Conservation (phyloP, 2,888 invertebrate genomes). For the Drosophila affinis region DNA sequence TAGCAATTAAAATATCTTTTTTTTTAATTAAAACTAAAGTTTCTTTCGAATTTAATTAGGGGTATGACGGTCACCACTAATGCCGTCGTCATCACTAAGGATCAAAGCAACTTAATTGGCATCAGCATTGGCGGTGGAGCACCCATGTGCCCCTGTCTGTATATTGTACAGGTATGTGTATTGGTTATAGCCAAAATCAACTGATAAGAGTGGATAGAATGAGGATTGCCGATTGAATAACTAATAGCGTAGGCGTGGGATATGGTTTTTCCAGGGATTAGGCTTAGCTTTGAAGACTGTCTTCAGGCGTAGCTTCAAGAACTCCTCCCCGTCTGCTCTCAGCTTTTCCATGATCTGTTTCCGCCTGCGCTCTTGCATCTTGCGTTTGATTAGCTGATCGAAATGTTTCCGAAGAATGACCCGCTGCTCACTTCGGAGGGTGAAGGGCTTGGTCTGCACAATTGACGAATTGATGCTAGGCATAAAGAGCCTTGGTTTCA, state of each 20-base stretch:
- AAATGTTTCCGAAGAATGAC: constrained; percentile 41
- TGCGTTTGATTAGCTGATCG: constrained; percentile 19
- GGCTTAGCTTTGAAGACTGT: constrained; percentile 64
- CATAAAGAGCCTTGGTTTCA: constrained; percentile 53
- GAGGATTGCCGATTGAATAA: background rate
- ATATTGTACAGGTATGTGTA: constrained; percentile 94
- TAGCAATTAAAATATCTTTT: background rate
- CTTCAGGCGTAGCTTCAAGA: constrained; percentile 26
- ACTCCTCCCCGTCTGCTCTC: constrained; percentile 24
- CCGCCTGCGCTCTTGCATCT: constrained; percentile 24
- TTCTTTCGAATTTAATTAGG: constrained; percentile 85
- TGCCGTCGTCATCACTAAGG: constrained; percentile 94
- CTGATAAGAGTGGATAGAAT: constrained; percentile 5
- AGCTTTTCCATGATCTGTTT: constrained; percentile 10
- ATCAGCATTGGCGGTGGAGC: constrained; percentile 99
- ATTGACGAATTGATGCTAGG: constrained; percentile 44
- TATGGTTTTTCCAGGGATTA: constrained; percentile 42
- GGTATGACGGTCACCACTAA: constrained; percentile 99
- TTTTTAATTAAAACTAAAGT: background rate
- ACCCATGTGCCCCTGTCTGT: constrained; percentile 97
- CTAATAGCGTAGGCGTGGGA: background rate
- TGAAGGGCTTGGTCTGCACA: constrained; percentile 50
- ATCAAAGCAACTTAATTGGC: constrained; percentile 96
- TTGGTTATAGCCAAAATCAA: background rate
- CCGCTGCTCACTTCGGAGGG: constrained; percentile 39